Percentiles rank a stretch among this genome's conserved stretches.
phyloP scores from a whole-genome alignment of 1,140 invertebrate species.

The Polypedilum pembai region DNA sequence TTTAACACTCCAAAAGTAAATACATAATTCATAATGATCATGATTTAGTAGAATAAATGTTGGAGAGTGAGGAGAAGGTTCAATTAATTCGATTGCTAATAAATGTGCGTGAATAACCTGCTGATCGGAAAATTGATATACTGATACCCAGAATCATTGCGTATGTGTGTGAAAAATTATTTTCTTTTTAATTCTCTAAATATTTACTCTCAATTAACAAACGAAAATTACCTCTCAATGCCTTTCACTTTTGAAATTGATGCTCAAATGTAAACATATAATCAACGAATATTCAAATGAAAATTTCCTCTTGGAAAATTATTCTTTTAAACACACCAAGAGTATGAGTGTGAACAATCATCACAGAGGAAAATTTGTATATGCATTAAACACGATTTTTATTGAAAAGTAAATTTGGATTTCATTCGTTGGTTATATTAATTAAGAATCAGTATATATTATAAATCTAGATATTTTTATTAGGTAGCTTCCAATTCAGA shows the following conservation, averaged over 20 bases:
- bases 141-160: too few relatives aligned
- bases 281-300: background rate
- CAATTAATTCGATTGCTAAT: too few relatives aligned
- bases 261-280: slow-evolving; percentile 7
- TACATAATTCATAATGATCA: background rate
- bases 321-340: too few relatives aligned
- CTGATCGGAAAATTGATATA: too few relatives aligned
- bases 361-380: too few relatives aligned
- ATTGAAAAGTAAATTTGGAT: slow-evolving; percentile 23
- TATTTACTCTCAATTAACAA: slow-evolving; percentile 25
- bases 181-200: slow-evolving; percentile 17
- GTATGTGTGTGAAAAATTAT: too few relatives aligned
- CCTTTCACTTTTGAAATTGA: background rate
- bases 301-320: background rate
- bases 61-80: too few relatives aligned
- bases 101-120: too few relatives aligned
- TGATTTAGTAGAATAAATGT: background rate
- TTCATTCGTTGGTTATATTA: slow-evolving; percentile 5
- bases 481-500: background rate
- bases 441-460: slow-evolving; percentile 2
- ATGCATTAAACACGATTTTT: background rate
- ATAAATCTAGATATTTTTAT: background rate
- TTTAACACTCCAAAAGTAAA: background rate
- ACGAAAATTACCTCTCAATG: slow-evolving; percentile 3
- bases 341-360: too few relatives aligned